Percentiles rank a stretch among this genome's conserved stretches.
These are phyloP conservation scores for Lagodon rhomboides DNA, from an alignment of 2,797 vertebrate species.

Conservation along the genomic window DNA sequence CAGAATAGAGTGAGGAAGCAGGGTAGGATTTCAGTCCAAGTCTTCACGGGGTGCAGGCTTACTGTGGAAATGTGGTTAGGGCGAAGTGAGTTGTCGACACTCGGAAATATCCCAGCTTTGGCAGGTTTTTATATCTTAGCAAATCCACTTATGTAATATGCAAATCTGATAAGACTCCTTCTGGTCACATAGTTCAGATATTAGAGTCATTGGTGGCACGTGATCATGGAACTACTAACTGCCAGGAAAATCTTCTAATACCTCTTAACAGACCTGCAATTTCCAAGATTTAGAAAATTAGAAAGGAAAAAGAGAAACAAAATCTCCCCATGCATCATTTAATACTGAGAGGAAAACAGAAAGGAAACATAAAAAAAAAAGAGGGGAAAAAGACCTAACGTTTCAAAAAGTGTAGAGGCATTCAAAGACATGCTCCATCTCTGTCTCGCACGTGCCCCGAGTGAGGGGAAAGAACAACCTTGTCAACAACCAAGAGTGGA, in stretches of 20 bases:
- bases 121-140: slow-evolving; percentile 48
- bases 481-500: slow-evolving; percentile 48
- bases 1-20: slow-evolving; percentile 46
- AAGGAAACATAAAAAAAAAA: slow-evolving; percentile 38
- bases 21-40: slow-evolving; percentile 60
- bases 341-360: slow-evolving; percentile 62
- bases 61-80: slow-evolving; percentile 69
- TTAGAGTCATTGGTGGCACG: slow-evolving; percentile 58
- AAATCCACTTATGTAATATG: slow-evolving; percentile 77
- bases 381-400: slow-evolving; percentile 31
- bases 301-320: slow-evolving; percentile 63
- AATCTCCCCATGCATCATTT: slow-evolving; percentile 66
- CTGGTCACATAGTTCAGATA: slow-evolving; percentile 63
- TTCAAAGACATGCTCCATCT: slow-evolving; percentile 57
- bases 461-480: slow-evolving; percentile 40
- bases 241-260: slow-evolving; percentile 79
- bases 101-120: slow-evolving; percentile 55
- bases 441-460: slow-evolving; percentile 25
- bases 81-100: slow-evolving; percentile 52
- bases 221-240: slow-evolving; percentile 71
- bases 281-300: slow-evolving; percentile 72
- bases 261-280: slow-evolving; percentile 67
- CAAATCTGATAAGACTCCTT: slow-evolving; percentile 71
- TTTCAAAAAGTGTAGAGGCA: slow-evolving; percentile 20
- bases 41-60: slow-evolving; percentile 54